Percentiles rank a stretch among this genome's conserved stretches.
Conservation (phyloP, 1,140 invertebrate species). For the Sycophila sp. region DNA sequence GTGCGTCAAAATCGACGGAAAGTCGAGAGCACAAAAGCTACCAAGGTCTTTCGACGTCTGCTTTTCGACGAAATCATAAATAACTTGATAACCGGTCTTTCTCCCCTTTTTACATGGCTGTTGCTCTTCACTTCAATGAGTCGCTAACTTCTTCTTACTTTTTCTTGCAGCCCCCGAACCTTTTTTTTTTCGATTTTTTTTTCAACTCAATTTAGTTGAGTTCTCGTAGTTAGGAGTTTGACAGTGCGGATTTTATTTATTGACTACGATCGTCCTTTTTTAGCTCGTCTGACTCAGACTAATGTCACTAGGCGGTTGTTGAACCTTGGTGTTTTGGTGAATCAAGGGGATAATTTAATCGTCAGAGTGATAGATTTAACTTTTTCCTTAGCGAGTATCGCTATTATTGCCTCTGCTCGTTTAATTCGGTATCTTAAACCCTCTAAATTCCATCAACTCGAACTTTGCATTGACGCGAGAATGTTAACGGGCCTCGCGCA, state of each 20-base stretch:
- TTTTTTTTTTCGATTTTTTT: no score
- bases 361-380: not conserved
- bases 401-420: no score
- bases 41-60: not conserved
- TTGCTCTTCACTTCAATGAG: not conserved
- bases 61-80: slow-evolving; percentile 23
- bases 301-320: not conserved
- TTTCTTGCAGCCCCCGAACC: no score
- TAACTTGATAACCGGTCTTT: not conserved
- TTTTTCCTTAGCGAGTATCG: not conserved
- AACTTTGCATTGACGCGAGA: no score
- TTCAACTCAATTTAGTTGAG: no score
- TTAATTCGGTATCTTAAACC: no score
- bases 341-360: not conserved
- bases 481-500: no score
- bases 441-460: no score
- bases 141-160: no score
- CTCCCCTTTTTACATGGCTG: not conserved
- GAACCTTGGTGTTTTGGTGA: not conserved
- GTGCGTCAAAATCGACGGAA: slow-evolving; percentile 1
- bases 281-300: not conserved
- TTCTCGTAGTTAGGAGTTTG: no score
- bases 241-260: no score
- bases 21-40: slow-evolving; percentile 2
- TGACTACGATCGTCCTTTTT: no score